Conservation (phyloP, 1,140 invertebrate species). For the Ylistrum balloti region DNA sequence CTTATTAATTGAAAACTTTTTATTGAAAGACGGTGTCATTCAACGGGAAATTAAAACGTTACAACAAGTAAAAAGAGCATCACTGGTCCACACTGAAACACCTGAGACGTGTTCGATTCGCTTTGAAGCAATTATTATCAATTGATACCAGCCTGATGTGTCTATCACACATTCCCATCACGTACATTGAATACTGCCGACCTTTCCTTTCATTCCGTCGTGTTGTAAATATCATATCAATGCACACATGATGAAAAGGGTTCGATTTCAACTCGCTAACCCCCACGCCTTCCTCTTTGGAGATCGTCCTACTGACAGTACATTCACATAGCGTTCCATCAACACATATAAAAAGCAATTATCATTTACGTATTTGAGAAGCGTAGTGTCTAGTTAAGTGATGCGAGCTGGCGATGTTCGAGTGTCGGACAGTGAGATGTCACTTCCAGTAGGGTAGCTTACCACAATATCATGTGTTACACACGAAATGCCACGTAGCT, state of each 20-base stretch:
- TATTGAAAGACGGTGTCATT: slow-evolving; percentile 38
- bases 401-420: slow-evolving; percentile 22
- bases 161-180: slow-evolving; percentile 52
- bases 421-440: slow-evolving; percentile 44
- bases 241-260: slow-evolving; percentile 48
- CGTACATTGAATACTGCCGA: slow-evolving; percentile 41
- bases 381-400: slow-evolving; percentile 4
- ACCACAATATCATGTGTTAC: slow-evolving; percentile 44
- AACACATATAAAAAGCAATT: slow-evolving; percentile 58
- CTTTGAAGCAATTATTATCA: slow-evolving; percentile 44
- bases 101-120: slow-evolving; percentile 43
- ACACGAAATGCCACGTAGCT: background rate
- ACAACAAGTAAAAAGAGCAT: slow-evolving; percentile 39
- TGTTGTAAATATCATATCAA: slow-evolving; percentile 44
- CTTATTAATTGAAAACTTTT: slow-evolving; percentile 36
- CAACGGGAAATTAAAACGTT: slow-evolving; percentile 38
- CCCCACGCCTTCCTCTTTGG: slow-evolving; percentile 41
- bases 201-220: slow-evolving; percentile 40
- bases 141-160: slow-evolving; percentile 43
- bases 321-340: slow-evolving; percentile 51
- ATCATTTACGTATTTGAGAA: slow-evolving; percentile 53
- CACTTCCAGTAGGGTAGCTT: slow-evolving; percentile 13
- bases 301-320: slow-evolving; percentile 43
- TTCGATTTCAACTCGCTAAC: slow-evolving; percentile 64
- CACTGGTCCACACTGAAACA: slow-evolving; percentile 42